Conservation (phyloP, 1,140 invertebrate genomes). For the Cepaea nemoralis region DNA sequence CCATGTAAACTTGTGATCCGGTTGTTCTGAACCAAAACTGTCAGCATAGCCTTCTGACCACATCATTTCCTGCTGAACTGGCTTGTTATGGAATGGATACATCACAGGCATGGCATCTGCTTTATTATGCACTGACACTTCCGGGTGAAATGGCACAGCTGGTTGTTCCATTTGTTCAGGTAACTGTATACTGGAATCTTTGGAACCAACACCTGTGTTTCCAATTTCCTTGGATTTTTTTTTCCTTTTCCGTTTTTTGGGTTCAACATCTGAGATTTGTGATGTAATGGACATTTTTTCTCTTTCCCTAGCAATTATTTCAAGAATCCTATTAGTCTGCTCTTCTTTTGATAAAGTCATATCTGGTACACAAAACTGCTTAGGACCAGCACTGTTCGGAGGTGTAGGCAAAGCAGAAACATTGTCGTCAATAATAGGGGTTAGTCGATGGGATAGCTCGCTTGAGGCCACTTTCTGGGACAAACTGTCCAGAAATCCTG, state of each 20-base stretch:
- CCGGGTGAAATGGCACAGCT: not conserved
- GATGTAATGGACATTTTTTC: not conserved
- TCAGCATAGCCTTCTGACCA: not conserved
- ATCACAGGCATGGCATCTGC: not conserved
- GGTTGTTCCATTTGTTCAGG: not conserved
- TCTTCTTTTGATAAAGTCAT: constrained; percentile 20
- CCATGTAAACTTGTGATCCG: not conserved
- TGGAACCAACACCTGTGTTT: not conserved
- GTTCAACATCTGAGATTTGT: not conserved
- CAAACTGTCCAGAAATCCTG: constrained; percentile 17
- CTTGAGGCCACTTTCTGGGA: not conserved
- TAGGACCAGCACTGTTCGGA: constrained; percentile 32
- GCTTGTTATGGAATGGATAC: not conserved
- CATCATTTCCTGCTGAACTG: not conserved
- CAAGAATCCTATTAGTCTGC: constrained; percentile 33
- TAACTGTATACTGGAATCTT: not conserved
- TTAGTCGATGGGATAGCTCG: not conserved
- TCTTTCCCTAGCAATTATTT: constrained; percentile 35
- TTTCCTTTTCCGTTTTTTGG: constrained; percentile 32
- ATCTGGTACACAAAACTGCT: not conserved
- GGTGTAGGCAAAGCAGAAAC: not conserved
- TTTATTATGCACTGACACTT: not conserved
- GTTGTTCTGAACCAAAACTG: not conserved
- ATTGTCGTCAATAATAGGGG: not conserved
- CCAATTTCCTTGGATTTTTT: constrained; percentile 8